Evolutionary conservation across 1,140 invertebrate species (phyloP).

Genomic region (Galleria mellonella): DNA sequence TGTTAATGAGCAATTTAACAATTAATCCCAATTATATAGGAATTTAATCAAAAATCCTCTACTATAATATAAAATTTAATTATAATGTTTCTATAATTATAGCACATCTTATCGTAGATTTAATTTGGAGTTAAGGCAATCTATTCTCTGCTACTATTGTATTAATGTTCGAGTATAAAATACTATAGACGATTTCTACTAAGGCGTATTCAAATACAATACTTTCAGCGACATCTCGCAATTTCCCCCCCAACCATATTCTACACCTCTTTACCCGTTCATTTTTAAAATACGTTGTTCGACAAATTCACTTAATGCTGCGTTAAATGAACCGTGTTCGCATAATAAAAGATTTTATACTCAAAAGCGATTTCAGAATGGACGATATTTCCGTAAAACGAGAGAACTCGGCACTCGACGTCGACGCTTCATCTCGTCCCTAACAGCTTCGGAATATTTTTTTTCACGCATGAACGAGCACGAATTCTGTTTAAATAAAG

Average conservation of each 20-base stretch:
- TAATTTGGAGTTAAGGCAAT: no score
- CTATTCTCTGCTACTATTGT: no score
- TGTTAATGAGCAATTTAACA: no score
- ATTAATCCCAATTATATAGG: no score
- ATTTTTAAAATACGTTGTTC: conserved; percentile 59
- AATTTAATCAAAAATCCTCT: no score
- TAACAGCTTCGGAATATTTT: conserved; percentile 31
- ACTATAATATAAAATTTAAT: no score
- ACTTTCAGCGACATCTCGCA: conserved; percentile 5
- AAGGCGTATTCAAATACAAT: conserved; percentile 20
- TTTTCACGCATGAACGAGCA: conserved; percentile 31
- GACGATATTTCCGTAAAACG: conserved; percentile 50
- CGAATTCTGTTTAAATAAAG: conserved; percentile 26
- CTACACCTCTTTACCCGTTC: conserved; percentile 38
- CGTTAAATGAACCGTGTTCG: conserved; percentile 68
- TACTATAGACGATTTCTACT: conserved; percentile 7
- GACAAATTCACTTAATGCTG: conserved; percentile 67
- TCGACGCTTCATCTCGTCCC: conserved; percentile 33
- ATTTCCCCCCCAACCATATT: conserved; percentile 14
- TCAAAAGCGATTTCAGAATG: conserved; percentile 59
- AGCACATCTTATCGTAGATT: no score
- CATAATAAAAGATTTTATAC: conserved; percentile 70
- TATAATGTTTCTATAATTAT: no score
- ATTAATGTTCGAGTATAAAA: no score
- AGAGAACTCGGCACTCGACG: conserved; percentile 26